These are phyloP conservation scores for Netelia fuscicornis DNA, from an alignment of 2,888 invertebrate species.

Conservation along the genomic window DNA sequence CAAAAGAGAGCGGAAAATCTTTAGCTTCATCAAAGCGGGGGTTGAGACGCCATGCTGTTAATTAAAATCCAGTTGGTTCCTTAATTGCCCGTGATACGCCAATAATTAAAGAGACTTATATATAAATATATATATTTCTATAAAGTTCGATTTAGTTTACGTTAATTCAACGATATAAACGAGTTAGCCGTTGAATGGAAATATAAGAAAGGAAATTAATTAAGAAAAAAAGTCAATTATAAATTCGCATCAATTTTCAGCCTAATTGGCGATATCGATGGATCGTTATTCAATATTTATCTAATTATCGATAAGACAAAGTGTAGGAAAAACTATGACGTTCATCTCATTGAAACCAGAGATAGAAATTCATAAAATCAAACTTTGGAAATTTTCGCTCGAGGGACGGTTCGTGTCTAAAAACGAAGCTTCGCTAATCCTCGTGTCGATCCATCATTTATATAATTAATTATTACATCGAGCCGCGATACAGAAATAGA, in stretches of 20 bases:
- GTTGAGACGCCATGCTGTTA: not conserved
- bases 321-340: slow-evolving; percentile 13
- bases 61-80: slow-evolving; percentile 15
- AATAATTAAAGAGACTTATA: not conserved
- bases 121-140: not conserved
- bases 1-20: slow-evolving; percentile 10
- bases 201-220: slow-evolving; percentile 4
- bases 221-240: slow-evolving; percentile 15
- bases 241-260: slow-evolving; percentile 42
- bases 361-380: slow-evolving; percentile 66
- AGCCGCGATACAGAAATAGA: not conserved
- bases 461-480: slow-evolving; percentile 6
- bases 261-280: slow-evolving; percentile 38
- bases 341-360: slow-evolving; percentile 41
- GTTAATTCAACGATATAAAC: not conserved
- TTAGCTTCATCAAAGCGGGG: slow-evolving; percentile 12
- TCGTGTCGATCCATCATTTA: slow-evolving; percentile 12
- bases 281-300: slow-evolving; percentile 52
- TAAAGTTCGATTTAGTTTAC: slow-evolving; percentile 1
- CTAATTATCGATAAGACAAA: not conserved
- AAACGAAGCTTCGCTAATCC: slow-evolving; percentile 12
- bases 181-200: not conserved
- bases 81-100: slow-evolving; percentile 5
- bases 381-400: slow-evolving; percentile 32
- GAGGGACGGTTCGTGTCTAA: not conserved